These are phyloP conservation scores for Agapornis canus DNA, from an alignment of 2,797 vertebrate genomes.

Conservation along the genomic window DNA sequence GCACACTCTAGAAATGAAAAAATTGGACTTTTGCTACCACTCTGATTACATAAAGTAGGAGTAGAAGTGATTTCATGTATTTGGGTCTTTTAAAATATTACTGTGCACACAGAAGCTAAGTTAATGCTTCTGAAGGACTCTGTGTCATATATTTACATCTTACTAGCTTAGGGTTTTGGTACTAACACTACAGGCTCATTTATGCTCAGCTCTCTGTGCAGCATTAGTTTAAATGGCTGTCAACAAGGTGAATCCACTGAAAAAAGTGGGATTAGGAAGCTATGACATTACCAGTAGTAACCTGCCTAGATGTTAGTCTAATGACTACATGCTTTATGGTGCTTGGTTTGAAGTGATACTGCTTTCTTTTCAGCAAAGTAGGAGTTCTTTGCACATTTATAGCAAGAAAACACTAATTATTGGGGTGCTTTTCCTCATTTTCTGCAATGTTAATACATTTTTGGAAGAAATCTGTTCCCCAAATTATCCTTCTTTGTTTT, in stretches of 20 bases:
- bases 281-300: neutral
- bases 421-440: neutral
- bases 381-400: neutral
- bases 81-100: neutral
- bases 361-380: neutral
- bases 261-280: constrained; percentile 1
- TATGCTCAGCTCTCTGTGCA: neutral
- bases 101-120: neutral
- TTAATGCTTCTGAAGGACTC: neutral
- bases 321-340: neutral
- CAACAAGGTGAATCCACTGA: neutral
- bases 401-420: neutral
- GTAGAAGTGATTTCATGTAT: neutral
- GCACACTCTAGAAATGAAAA: neutral
- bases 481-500: neutral
- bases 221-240: neutral
- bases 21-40: neutral
- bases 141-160: neutral
- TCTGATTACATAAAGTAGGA: neutral
- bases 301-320: neutral
- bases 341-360: neutral
- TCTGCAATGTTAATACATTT: neutral
- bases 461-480: neutral
- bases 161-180: neutral
- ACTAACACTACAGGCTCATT: neutral